phyloP scores from a whole-genome alignment of 2,797 vertebrate genomes.

The Fratercula arctica region DNA sequence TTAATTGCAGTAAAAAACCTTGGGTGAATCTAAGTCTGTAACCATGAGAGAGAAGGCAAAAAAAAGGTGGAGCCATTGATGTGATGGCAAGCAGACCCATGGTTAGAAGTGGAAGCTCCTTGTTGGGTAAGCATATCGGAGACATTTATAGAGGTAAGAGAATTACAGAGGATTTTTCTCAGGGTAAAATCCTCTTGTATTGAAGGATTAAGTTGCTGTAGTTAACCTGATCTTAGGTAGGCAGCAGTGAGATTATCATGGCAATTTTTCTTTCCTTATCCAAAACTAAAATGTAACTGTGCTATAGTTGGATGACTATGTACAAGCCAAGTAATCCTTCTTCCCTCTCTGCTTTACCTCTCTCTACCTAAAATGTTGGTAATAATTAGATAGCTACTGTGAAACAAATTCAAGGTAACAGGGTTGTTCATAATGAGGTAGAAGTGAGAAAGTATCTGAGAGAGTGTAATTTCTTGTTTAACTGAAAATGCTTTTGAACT shows the following conservation, averaged over 20 bases:
- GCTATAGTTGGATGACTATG: not conserved
- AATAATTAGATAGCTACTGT: not conserved
- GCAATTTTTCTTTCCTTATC: not conserved
- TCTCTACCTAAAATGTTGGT: not conserved
- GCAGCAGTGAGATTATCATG: not conserved
- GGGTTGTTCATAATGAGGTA: not conserved
- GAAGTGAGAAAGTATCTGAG: not conserved
- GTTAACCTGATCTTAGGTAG: conserved; percentile 15
- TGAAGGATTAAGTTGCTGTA: not conserved
- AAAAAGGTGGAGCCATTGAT: not conserved
- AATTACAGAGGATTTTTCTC: conserved; percentile 12
- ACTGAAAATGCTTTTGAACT: not conserved
- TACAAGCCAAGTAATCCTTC: not conserved
- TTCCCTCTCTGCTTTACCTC: not conserved
- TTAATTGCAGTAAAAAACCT: not conserved
- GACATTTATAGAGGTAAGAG: not conserved
- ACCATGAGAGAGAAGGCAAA: not conserved
- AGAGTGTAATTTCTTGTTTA: not conserved
- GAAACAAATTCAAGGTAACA: not conserved
- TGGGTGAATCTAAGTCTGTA: not conserved
- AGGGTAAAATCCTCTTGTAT: not conserved
- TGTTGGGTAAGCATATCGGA: not conserved
- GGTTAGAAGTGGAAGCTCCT: not conserved
- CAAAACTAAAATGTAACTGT: not conserved
- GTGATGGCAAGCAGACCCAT: not conserved